Conservation (phyloP, 1,140 invertebrate genomes). For the Euwallacea fornicatus region DNA sequence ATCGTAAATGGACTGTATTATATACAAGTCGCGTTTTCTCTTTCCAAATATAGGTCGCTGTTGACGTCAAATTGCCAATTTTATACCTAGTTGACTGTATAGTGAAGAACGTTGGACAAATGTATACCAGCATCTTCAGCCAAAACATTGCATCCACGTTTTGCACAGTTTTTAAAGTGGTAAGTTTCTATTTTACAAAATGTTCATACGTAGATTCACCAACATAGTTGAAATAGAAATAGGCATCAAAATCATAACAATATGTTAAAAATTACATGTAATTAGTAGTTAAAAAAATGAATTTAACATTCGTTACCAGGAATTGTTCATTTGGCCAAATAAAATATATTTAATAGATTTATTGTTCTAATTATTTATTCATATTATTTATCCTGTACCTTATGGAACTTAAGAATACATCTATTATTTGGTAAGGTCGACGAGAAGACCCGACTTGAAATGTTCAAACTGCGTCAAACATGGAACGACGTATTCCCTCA, state of each 20-base stretch:
- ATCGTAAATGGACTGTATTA: background rate
- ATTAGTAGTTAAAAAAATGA: background rate
- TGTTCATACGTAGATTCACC: background rate
- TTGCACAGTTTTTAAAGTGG: slow-evolving; percentile 88
- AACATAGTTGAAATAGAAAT: background rate
- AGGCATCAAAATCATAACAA: background rate
- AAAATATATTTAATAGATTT: background rate
- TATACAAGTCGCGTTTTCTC: slow-evolving; percentile 30
- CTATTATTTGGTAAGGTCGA: slow-evolving; percentile 70
- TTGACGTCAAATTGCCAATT: slow-evolving; percentile 87
- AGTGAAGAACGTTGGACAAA: slow-evolving; percentile 91
- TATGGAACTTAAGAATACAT: background rate
- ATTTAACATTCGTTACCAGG: background rate
- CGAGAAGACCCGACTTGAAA: slow-evolving; percentile 83
- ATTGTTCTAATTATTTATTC: background rate
- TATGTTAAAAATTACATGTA: background rate
- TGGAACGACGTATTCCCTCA: slow-evolving; percentile 92
- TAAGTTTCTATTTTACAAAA: slow-evolving; percentile 56
- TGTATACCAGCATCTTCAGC: slow-evolving; percentile 84
- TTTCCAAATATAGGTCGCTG: slow-evolving; percentile 68
- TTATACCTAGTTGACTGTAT: slow-evolving; percentile 99
- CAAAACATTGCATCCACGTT: slow-evolving; percentile 86
- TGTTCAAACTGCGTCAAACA: slow-evolving; percentile 93
- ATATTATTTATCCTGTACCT: background rate
- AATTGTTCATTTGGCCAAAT: background rate